These are phyloP conservation scores for Pangasius larnaudii DNA, from an alignment of 2,797 vertebrate species.

Conservation along the genomic window DNA sequence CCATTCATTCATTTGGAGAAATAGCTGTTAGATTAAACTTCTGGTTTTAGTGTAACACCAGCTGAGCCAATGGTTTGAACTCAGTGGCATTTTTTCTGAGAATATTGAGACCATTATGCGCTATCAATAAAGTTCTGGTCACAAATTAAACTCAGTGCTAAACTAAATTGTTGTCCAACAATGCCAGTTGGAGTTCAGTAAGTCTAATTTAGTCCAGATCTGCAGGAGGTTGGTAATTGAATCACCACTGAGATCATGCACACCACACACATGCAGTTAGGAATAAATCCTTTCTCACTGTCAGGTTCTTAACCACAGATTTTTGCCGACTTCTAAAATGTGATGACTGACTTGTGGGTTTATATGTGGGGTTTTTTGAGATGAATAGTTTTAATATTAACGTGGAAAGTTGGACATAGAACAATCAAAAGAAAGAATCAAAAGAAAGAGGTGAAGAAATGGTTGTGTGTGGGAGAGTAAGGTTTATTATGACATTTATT, in stretches of 20 bases:
- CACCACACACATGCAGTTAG: neutral
- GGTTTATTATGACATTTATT: neutral
- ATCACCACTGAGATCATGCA: neutral
- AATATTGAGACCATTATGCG: neutral
- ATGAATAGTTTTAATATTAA: neutral
- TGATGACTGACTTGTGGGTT: neutral
- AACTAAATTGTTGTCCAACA: neutral
- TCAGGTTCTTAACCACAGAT: neutral
- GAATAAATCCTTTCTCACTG: neutral
- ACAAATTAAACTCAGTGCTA: neutral
- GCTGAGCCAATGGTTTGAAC: neutral
- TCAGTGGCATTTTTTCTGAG: neutral
- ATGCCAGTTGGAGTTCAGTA: neutral
- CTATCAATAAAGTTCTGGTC: neutral
- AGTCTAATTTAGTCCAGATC: constrained; percentile 2
- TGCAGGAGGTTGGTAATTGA: neutral
- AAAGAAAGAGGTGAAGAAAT: neutral
- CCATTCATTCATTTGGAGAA: neutral
- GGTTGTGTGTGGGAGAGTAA: neutral
- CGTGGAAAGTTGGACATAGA: neutral
- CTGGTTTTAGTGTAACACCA: neutral
- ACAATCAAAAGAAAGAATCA: neutral
- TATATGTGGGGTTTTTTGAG: neutral
- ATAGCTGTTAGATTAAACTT: neutral
- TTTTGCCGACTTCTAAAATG: neutral